Evolutionary conservation across 2,888 invertebrate species (phyloP).

Genomic region (Sarcophaga caerulescens): DNA sequence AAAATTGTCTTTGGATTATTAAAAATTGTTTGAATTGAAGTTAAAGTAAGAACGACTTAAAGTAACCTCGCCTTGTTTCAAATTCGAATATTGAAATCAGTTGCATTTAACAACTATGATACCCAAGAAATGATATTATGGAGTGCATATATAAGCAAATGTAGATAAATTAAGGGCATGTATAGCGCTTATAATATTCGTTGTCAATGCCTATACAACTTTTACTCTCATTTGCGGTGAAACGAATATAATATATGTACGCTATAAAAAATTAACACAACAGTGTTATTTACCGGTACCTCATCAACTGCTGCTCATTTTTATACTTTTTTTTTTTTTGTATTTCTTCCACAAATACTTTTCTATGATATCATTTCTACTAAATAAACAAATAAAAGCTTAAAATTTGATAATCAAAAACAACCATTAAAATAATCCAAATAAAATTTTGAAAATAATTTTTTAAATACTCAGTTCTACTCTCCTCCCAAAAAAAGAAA

Average conservation of each 20-base stretch:
- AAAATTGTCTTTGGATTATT: no score
- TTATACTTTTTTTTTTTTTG: background rate
- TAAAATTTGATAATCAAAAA: background rate
- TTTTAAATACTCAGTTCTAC: constrained; percentile 19
- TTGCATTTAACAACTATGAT: no score
- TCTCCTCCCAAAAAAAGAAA: constrained; percentile 1
- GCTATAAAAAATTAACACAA: constrained; percentile 46
- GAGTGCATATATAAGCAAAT: no score
- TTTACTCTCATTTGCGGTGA: background rate
- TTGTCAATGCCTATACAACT: background rate
- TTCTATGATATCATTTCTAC: constrained; percentile 57
- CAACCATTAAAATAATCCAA: background rate
- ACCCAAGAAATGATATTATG: no score
- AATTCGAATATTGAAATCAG: background rate
- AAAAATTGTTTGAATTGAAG: no score
- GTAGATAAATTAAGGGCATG: no score
- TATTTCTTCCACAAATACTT: background rate
- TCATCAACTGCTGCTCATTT: background rate
- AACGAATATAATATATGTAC: background rate
- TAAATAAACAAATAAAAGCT: constrained; percentile 43
- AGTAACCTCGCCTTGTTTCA: no score
- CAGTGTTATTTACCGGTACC: constrained; percentile 42
- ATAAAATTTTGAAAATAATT: constrained; percentile 17
- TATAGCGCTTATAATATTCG: background rate
- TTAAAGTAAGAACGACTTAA: no score